phyloP scores from a whole-genome alignment of 2,113 vertebrate genomes.

The Morone saxatilis region DNA sequence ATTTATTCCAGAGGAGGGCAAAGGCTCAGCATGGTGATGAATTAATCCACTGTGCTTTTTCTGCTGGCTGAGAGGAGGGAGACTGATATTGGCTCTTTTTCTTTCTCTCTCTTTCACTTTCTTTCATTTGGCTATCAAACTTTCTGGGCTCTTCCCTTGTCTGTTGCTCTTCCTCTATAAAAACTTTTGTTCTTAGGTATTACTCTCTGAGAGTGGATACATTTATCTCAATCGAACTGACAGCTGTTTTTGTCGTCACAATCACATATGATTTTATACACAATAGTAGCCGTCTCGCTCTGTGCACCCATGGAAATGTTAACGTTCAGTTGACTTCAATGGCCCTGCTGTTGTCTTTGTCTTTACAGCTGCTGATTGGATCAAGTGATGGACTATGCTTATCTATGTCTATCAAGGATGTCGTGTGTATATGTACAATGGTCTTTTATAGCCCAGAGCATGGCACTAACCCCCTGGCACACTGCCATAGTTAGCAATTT shows the following conservation, averaged over 20 bases:
- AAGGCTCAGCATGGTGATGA: slow-evolving; percentile 79
- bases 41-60: slow-evolving; percentile 83
- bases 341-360: slow-evolving; percentile 62
- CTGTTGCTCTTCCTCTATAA: not conserved
- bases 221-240: not conserved
- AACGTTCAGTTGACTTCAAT: slow-evolving; percentile 39
- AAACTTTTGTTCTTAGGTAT: slow-evolving; percentile 2
- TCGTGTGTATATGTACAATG: slow-evolving; percentile 66
- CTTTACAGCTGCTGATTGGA: slow-evolving; percentile 66
- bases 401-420: slow-evolving; percentile 63
- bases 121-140: slow-evolving; percentile 38
- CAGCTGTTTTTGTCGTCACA: slow-evolving; percentile 3
- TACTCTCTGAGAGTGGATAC: not conserved
- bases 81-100: slow-evolving; percentile 67
- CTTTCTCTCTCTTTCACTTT: slow-evolving; percentile 37
- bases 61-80: slow-evolving; percentile 53
- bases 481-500: slow-evolving; percentile 2
- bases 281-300: slow-evolving; percentile 35
- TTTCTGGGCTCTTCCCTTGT: not conserved
- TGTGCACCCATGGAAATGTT: slow-evolving; percentile 14
- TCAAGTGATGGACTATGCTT: slow-evolving; percentile 65
- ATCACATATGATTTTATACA: slow-evolving; percentile 15
- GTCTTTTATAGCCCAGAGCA: slow-evolving; percentile 57
- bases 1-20: slow-evolving; percentile 83
- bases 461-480: slow-evolving; percentile 47